Conservation (phyloP, 2,113 vertebrate species). For the Elgaria multicarinata region DNA sequence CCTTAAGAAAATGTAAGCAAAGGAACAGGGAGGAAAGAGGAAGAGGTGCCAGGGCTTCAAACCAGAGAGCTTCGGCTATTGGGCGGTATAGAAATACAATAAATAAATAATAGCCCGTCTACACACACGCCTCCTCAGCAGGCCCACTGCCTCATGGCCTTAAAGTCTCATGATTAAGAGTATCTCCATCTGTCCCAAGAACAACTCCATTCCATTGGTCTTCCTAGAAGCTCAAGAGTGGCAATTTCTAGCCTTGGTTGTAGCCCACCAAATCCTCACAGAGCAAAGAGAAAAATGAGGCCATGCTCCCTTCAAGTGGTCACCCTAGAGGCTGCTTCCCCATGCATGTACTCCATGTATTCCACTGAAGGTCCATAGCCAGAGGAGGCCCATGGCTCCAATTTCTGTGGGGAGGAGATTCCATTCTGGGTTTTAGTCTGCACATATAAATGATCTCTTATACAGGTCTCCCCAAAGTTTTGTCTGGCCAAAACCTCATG, state of each 20-base stretch:
- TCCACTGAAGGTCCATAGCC: not conserved
- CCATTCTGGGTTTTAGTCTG: too few relatives aligned
- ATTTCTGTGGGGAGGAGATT: too few relatives aligned
- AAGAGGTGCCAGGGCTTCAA: not conserved
- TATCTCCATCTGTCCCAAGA: not conserved
- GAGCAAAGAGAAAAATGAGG: not conserved
- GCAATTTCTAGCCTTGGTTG: not conserved
- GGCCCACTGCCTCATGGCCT: not conserved
- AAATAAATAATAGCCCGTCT: not conserved
- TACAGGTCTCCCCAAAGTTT: not conserved
- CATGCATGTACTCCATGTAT: not conserved
- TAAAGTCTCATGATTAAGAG: not conserved
- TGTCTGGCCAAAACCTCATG: not conserved
- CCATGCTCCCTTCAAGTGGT: not conserved
- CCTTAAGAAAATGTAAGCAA: conserved; percentile 54
- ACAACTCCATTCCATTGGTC: not conserved
- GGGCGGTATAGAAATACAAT: too few relatives aligned
- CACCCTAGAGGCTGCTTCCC: not conserved
- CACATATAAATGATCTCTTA: not conserved
- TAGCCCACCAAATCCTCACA: not conserved
- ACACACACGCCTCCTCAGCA: not conserved
- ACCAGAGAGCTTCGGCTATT: too few relatives aligned
- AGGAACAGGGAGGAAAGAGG: not conserved
- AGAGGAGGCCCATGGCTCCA: too few relatives aligned
- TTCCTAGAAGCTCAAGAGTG: not conserved